phyloP scores from a whole-genome alignment of 2,888 invertebrate species.

The Melanostoma mellinum region DNA sequence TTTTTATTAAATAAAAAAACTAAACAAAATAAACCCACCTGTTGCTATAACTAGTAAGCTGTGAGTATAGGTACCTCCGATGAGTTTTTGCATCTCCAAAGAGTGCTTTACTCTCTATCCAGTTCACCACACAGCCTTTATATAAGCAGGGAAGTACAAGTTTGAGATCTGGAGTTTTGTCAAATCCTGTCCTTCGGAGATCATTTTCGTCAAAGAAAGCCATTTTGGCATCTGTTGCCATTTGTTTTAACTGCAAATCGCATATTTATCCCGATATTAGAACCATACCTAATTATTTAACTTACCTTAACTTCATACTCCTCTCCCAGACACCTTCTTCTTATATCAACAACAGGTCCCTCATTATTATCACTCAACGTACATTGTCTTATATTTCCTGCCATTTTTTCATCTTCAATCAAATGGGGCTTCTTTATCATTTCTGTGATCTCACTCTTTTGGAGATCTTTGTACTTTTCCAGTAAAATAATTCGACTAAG shows the following conservation, averaged over 20 bases:
- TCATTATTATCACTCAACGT: slow-evolving; percentile 92
- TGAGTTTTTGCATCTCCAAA: slow-evolving; percentile 94
- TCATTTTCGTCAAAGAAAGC: slow-evolving; percentile 90
- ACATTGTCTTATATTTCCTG: slow-evolving; percentile 84
- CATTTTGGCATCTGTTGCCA: slow-evolving; percentile 83
- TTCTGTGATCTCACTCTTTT: slow-evolving; percentile 77
- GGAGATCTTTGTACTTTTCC: slow-evolving; percentile 76
- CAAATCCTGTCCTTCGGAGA: slow-evolving; percentile 91
- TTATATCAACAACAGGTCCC: slow-evolving; percentile 90
- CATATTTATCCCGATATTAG: neutral
- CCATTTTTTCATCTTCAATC: slow-evolving; percentile 77
- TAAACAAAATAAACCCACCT: slow-evolving; percentile 77
- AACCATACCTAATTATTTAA: neutral
- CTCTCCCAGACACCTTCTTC: slow-evolving; percentile 90
- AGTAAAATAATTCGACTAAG: slow-evolving; percentile 78
- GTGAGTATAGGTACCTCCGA: slow-evolving; percentile 90
- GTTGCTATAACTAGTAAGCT: slow-evolving; percentile 95
- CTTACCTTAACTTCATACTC: slow-evolving; percentile 90
- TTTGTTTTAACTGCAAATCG: slow-evolving; percentile 76
- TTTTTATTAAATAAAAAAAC: neutral
- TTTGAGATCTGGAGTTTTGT: slow-evolving; percentile 97
- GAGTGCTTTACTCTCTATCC: slow-evolving; percentile 98
- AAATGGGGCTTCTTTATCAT: slow-evolving; percentile 79
- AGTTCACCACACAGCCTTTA: slow-evolving; percentile 93
- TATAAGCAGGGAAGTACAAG: slow-evolving; percentile 93